Evolutionary conservation across 2,888 invertebrate genomes (phyloP).

Genomic region (Entomobrya proxima): DNA sequence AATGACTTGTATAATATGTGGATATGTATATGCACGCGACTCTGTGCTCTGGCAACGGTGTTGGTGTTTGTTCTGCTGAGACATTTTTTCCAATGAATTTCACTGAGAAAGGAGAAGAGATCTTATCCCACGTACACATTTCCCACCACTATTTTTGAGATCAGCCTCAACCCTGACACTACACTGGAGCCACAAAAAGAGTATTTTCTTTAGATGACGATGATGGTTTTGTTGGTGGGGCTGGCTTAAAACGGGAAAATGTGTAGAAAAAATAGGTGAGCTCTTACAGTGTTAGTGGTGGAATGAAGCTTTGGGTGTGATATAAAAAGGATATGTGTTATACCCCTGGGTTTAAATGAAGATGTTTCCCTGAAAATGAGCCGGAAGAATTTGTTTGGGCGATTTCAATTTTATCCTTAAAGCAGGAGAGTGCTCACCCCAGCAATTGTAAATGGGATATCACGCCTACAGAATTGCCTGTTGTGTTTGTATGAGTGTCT

Average conservation of each 20-base stretch:
- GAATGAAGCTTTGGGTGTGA: background rate
- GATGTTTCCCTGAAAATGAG: conserved; percentile 67
- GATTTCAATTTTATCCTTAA: conserved; percentile 68
- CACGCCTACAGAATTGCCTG: conserved; percentile 65
- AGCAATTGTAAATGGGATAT: conserved; percentile 68
- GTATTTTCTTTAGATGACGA: conserved; percentile 14
- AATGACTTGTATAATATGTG: too few relatives aligned
- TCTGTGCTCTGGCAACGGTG: background rate
- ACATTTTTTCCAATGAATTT: conserved; percentile 49
- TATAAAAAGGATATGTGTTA: conserved; percentile 22
- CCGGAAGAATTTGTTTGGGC: conserved; percentile 69
- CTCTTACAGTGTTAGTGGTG: background rate
- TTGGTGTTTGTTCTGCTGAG: background rate
- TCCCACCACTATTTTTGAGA: conserved; percentile 25
- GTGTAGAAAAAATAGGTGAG: conserved; percentile 17
- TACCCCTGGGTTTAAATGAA: conserved; percentile 62
- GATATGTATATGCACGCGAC: too few relatives aligned
- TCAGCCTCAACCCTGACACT: background rate
- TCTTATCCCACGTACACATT: conserved; percentile 54
- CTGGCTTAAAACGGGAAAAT: conserved; percentile 14
- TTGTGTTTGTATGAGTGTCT: conserved; percentile 1
- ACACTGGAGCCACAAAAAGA: background rate
- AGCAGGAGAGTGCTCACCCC: conserved; percentile 26
- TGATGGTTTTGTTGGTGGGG: too few relatives aligned
- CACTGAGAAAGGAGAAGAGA: conserved; percentile 28